A percentile compares a stretch with the other conserved stretches of the same genome.
phyloP scores from a whole-genome alignment of 2,113 vertebrate genomes.

The Capreolus pygargus region DNA sequence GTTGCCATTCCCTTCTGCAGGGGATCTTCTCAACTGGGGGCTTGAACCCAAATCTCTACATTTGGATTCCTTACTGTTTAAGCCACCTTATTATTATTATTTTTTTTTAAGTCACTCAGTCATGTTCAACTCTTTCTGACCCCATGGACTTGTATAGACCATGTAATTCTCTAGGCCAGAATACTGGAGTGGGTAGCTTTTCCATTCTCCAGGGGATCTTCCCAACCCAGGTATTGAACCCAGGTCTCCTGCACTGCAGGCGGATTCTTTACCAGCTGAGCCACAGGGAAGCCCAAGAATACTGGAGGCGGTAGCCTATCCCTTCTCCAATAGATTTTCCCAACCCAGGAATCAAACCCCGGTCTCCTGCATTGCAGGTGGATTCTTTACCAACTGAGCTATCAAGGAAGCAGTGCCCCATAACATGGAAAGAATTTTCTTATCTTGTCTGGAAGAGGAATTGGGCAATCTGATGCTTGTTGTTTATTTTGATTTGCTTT shows the following conservation, averaged over 20 bases:
- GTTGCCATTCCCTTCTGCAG: background rate
- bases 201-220: background rate
- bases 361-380: background rate
- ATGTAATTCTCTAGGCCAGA: background rate
- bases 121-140: background rate
- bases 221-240: background rate
- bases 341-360: background rate
- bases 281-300: background rate
- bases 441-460: background rate
- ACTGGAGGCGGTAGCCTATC: background rate
- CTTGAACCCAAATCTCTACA: background rate
- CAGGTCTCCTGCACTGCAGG: background rate
- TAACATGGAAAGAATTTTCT: background rate
- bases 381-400: background rate
- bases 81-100: background rate
- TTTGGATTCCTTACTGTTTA: background rate
- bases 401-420: background rate
- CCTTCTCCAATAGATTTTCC: background rate
- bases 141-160: background rate
- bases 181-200: background rate
- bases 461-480: background rate
- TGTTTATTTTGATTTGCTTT: background rate
- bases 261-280: background rate
- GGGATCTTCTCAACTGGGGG: background rate
- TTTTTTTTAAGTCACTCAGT: background rate